Evolutionary conservation across 2,797 vertebrate genomes (phyloP), one percentile per base, ranked within the genome.

Genomic region (Carduelis carduelis): DNA sequence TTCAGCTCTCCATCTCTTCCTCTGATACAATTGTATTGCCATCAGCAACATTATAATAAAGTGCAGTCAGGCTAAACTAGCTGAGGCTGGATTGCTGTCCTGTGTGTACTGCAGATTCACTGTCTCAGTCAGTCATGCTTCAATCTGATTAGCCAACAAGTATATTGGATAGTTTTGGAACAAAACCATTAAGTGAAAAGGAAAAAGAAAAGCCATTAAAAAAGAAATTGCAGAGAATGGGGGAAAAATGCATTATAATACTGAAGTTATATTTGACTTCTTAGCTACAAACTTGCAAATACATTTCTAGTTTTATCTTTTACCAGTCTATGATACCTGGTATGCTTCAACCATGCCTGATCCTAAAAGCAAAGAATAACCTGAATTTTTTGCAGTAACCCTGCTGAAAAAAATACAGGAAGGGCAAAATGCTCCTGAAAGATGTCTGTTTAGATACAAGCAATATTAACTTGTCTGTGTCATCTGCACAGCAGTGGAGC

Each of bases 41-140:
- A 87, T 92, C 77, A 97, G 97, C 95, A 93, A 76, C 5, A 66
- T 95, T 96, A 90, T 72, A 95, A 83, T 97, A 89, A 97, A 96
- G 83, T 95, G 87, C 80, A 92, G 68, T 95, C 35, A 27, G 78
- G 70, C 88, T 96, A 77, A 76, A 63, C 49, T 91, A 70, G 89
- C 89, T 96, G 74, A 78, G 83, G 68, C 41, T 92, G 75, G 79
- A 89, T 97, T 96, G 93, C 72, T 94, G 43, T 90, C 87, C 70
- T 85, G 14, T 64, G 19, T 96, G 47, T 90, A 44, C 70, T 89
- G 53, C 72, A 92, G 74, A 96, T 89, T 95, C 90, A 68, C 44
- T 65, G 69, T 89, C 66, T 91, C 63, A 79, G 35, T 66, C 63
- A 89, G 85, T 90, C 75, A 61, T 94, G 20, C 32, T 84, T 96